Conservation (phyloP, 2,797 vertebrate species). For the Cottoperca gobio region DNA sequence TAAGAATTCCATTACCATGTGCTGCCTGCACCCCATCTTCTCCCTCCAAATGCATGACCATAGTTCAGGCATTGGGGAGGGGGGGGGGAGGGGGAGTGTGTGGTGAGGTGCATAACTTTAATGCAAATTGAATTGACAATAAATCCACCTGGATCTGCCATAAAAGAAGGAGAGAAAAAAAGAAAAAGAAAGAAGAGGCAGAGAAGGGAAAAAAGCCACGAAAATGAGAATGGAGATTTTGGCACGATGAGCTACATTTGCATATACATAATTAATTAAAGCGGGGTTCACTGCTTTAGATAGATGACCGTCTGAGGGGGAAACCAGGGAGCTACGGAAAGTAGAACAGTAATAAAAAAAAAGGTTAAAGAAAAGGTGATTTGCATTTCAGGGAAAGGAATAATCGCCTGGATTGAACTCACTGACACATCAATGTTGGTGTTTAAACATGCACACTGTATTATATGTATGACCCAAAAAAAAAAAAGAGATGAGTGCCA, state of each 20-base stretch:
- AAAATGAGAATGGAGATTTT: conserved; percentile 84
- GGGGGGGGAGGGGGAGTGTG: neutral
- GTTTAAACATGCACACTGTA: neutral
- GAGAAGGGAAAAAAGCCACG: conserved; percentile 54
- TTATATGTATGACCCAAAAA: neutral
- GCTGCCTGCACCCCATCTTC: conserved; percentile 20
- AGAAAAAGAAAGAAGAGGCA: conserved; percentile 5
- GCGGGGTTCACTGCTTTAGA: conserved; percentile 50
- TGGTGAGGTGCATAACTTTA: conserved; percentile 56
- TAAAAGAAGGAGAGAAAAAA: conserved; percentile 6
- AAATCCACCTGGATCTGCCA: conserved; percentile 73
- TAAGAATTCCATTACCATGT: conserved; percentile 55
- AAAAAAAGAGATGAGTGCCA: conserved; percentile 1
- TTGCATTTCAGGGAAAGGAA: conserved; percentile 47
- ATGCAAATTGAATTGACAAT: conserved; percentile 82
- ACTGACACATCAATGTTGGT: conserved; percentile 12
- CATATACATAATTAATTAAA: conserved; percentile 78
- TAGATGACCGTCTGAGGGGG: conserved; percentile 58
- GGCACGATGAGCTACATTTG: conserved; percentile 77
- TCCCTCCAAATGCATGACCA: conserved; percentile 17
- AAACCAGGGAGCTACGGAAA: conserved; percentile 41
- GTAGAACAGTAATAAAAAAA: conserved; percentile 53
- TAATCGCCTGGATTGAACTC: conserved; percentile 23
- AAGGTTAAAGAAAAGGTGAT: conserved; percentile 52
- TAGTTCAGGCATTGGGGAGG: conserved; percentile 6